These are phyloP conservation scores for Quadroppia sp. DNA, from an alignment of 2,888 invertebrate species.

Conservation along the genomic window DNA sequence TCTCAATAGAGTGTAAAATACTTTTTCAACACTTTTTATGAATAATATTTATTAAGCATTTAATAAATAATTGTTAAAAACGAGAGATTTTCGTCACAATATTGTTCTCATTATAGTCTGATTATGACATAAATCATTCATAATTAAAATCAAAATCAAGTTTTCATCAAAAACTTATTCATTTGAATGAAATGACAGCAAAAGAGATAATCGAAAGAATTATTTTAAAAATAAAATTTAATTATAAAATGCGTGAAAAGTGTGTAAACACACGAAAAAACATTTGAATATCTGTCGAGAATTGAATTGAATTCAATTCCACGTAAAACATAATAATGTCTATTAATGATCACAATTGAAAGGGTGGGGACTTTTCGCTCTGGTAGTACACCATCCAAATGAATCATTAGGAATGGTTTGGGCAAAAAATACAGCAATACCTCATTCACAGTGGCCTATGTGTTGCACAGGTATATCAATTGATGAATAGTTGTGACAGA, in stretches of 20 bases:
- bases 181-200: background rate
- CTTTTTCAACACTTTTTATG: background rate
- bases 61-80: no score
- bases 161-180: background rate
- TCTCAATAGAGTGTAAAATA: background rate
- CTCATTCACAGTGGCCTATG: background rate
- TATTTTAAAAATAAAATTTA: background rate
- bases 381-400: background rate
- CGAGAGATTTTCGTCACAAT: no score
- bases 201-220: background rate
- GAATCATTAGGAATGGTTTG: background rate
- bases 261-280: background rate
- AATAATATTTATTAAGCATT: no score
- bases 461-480: background rate
- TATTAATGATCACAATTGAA: background rate
- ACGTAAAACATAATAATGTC: background rate
- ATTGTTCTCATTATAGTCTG: no score
- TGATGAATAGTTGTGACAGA: background rate
- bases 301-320: background rate
- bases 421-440: background rate
- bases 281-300: background rate
- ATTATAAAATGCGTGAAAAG: background rate
- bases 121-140: no score
- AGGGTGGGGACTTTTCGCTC: background rate
- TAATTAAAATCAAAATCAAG: no score